A percentile compares a stretch with the other conserved stretches of the same genome.
Conservation (phyloP, 2,888 invertebrate genomes). For the Germaria angustata region DNA sequence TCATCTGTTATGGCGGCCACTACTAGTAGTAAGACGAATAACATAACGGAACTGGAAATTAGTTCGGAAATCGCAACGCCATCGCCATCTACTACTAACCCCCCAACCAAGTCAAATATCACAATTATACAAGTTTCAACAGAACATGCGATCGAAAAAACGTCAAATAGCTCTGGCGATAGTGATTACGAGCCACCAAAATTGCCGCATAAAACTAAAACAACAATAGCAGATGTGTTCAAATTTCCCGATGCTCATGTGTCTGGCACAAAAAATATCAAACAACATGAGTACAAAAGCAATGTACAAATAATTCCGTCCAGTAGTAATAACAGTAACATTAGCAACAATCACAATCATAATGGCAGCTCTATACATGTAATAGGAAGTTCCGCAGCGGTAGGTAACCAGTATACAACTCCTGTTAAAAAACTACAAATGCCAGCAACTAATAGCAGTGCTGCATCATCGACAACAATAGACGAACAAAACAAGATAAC, state of each 20-base stretch:
- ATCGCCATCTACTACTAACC: slow-evolving; percentile 63
- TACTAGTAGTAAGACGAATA: slow-evolving; percentile 66
- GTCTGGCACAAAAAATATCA: slow-evolving; percentile 52
- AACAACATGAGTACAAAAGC: slow-evolving; percentile 77
- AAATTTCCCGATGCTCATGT: slow-evolving; percentile 75
- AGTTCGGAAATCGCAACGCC: slow-evolving; percentile 42
- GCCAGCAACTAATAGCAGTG: slow-evolving; percentile 38
- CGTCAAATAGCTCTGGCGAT: slow-evolving; percentile 55
- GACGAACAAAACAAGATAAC: slow-evolving; percentile 73
- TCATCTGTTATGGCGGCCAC: slow-evolving; percentile 53
- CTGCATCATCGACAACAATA: slow-evolving; percentile 48
- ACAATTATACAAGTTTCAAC: slow-evolving; percentile 84
- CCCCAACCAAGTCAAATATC: slow-evolving; percentile 80
- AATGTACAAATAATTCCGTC: slow-evolving; percentile 81
- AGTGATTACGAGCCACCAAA: slow-evolving; percentile 71
- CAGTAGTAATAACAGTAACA: slow-evolving; percentile 74
- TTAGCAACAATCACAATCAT: slow-evolving; percentile 36
- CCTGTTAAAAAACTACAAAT: slow-evolving; percentile 72
- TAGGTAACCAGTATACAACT: slow-evolving; percentile 75
- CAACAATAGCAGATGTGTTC: slow-evolving; percentile 75
- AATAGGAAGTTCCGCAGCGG: slow-evolving; percentile 69
- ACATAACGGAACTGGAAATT: slow-evolving; percentile 71
- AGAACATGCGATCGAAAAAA: slow-evolving; percentile 56
- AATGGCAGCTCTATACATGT: slow-evolving; percentile 76
- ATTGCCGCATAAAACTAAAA: slow-evolving; percentile 70